A percentile compares a stretch with the other conserved stretches of the same genome.
These are phyloP conservation scores for Apocheima hispidaria DNA, from an alignment of 2,888 invertebrate species.

Conservation along the genomic window DNA sequence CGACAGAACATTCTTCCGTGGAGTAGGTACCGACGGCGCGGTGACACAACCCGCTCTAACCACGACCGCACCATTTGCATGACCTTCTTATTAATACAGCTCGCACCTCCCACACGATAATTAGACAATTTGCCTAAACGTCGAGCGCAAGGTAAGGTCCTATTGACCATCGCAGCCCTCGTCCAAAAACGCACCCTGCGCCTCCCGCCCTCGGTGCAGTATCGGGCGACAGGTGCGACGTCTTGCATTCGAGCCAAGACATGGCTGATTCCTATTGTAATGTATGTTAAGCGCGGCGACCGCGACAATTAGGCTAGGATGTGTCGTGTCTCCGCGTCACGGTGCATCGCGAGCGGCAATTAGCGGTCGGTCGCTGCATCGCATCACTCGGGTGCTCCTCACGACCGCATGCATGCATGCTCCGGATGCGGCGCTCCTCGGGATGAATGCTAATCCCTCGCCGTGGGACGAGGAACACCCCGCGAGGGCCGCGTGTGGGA, in stretches of 20 bases:
- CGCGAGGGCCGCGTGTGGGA: conserved; percentile 43
- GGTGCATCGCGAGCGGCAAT: conserved; percentile 70
- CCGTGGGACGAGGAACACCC: conserved; percentile 25
- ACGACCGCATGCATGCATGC: conserved; percentile 71
- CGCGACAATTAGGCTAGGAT: conserved; percentile 75
- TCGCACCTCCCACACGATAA: conserved; percentile 65
- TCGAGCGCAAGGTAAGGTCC: conserved; percentile 30
- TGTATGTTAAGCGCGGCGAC: conserved; percentile 78
- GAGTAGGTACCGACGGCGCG: conserved; percentile 46
- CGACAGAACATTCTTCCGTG: conserved; percentile 53
- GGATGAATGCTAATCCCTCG: conserved; percentile 57
- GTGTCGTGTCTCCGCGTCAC: conserved; percentile 66
- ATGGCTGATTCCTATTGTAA: conserved; percentile 78
- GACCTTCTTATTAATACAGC: conserved; percentile 67
- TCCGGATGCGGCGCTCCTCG: conserved; percentile 48
- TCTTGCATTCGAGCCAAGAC: conserved; percentile 69
- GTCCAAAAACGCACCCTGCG: conserved; percentile 33
- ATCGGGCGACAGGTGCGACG: conserved; percentile 41
- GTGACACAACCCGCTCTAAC: conserved; percentile 51
- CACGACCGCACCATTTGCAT: conserved; percentile 62
- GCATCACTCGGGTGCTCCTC: conserved; percentile 63
- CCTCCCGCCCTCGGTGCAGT: conserved; percentile 45
- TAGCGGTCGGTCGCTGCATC: conserved; percentile 68
- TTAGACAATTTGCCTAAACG: conserved; percentile 78
- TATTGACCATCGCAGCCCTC: conserved; percentile 18